phyloP scores from a whole-genome alignment of 2,113 vertebrate species.

The Atractosteus spatula region DNA sequence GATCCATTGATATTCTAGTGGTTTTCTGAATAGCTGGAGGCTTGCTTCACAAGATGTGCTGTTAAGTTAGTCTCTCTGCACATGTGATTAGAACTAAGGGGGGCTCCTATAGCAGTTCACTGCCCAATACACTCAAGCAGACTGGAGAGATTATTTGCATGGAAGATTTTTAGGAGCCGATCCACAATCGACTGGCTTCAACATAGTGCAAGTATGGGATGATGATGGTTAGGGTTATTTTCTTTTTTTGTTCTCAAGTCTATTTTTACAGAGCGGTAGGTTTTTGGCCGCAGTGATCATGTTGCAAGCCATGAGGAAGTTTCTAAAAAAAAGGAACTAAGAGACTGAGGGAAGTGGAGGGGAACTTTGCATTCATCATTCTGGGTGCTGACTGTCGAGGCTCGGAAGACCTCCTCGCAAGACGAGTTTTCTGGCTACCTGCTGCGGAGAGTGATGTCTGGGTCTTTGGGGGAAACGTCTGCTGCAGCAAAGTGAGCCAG shows the following conservation, averaged over 20 bases:
- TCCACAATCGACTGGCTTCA: neutral
- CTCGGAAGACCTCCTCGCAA: neutral
- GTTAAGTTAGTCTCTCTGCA: no score
- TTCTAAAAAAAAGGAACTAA: slow-evolving; percentile 30
- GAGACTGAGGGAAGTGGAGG: slow-evolving; percentile 14
- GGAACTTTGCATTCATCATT: neutral
- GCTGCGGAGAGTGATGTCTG: neutral
- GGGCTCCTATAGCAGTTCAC: no score
- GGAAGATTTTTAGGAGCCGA: neutral
- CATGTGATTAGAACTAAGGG: no score
- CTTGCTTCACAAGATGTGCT: no score
- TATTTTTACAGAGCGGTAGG: neutral
- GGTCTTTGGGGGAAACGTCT: neutral
- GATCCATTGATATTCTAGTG: no score
- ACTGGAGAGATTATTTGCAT: no score
- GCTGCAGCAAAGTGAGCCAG: neutral
- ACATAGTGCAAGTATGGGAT: neutral
- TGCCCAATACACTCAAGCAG: no score
- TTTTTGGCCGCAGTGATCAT: neutral
- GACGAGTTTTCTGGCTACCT: neutral
- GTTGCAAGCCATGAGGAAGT: slow-evolving; percentile 35
- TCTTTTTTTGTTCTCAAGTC: neutral
- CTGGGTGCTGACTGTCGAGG: neutral
- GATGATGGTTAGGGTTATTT: neutral
- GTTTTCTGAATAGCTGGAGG: no score